Percentiles rank a stretch among this genome's conserved stretches.
Evolutionary conservation across 2,113 vertebrate genomes (phyloP).

Genomic region (Hystrix cristata): DNA sequence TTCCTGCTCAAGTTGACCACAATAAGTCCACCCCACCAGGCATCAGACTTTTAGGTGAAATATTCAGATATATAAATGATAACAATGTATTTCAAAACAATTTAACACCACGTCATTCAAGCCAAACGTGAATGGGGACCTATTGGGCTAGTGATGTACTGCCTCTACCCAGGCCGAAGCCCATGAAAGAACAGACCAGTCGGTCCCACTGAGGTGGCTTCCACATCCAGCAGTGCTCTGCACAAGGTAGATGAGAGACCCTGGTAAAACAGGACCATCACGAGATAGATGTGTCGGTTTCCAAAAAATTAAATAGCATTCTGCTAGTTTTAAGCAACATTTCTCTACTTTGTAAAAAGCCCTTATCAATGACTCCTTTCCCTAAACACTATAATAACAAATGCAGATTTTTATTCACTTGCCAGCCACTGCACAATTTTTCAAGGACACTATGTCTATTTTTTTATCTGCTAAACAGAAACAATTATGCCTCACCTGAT

Average conservation of each 20-base stretch:
- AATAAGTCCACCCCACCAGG: too few species aligned
- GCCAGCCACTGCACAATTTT: conserved; percentile 59
- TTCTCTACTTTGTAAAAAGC: conserved; percentile 17
- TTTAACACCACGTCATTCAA: not conserved
- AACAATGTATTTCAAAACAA: not conserved
- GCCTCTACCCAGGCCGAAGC: not conserved
- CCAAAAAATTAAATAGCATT: conserved; percentile 34
- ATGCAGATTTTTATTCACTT: conserved; percentile 54
- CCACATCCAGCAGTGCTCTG: not conserved
- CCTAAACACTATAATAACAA: conserved; percentile 61
- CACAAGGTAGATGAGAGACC: not conserved
- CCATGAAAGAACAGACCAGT: not conserved
- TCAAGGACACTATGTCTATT: conserved; percentile 56
- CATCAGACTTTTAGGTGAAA: conserved; percentile 16
- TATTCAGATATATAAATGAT: conserved; percentile 40
- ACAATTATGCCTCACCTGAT: conserved; percentile 64
- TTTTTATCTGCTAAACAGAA: conserved; percentile 58
- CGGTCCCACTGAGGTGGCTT: not conserved
- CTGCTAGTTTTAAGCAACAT: conserved; percentile 29
- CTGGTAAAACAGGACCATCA: not conserved
- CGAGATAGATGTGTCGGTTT: not conserved
- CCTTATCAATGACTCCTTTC: conserved; percentile 56
- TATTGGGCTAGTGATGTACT: not conserved
- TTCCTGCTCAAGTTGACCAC: too few species aligned
- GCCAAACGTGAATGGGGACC: not conserved